Conservation (phyloP, 2,797 vertebrate genomes). For the Gobio occitaniae region DNA sequence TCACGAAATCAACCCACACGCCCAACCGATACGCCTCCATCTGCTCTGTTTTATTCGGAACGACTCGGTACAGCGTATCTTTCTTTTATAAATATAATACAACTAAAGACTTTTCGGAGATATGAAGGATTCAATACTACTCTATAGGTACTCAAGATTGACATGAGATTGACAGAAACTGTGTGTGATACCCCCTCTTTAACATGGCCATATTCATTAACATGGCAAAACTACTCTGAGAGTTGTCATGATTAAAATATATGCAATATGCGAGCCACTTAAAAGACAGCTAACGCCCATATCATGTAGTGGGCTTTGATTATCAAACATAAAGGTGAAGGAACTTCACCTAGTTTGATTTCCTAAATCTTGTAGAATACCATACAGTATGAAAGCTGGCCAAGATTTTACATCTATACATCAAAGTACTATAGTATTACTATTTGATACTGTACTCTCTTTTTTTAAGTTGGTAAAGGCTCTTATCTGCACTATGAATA, state of each 20-base stretch:
- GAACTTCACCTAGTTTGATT: not conserved
- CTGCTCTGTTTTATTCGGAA: too few species aligned
- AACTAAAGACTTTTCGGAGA: too few species aligned
- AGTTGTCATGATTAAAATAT: not conserved
- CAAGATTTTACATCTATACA: not conserved
- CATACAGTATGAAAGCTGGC: not conserved
- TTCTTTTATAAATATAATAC: too few species aligned
- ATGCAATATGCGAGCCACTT: not conserved
- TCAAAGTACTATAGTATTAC: not conserved
- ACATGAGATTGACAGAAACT: too few species aligned
- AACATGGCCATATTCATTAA: not conserved
- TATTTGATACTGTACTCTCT: not conserved
- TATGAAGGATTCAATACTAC: too few species aligned
- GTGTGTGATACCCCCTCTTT: too few species aligned
- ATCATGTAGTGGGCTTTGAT: not conserved
- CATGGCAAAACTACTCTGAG: not conserved
- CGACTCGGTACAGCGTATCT: too few species aligned
- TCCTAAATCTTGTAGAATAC: not conserved
- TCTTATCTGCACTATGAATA: not conserved
- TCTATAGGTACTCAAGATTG: too few species aligned
- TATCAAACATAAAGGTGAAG: not conserved
- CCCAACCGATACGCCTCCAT: too few species aligned
- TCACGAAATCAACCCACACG: too few species aligned
- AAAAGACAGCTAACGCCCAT: not conserved
- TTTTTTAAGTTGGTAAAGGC: not conserved